Evolutionary conservation across 1,140 invertebrate genomes (phyloP).

Genomic region (Ericerus pela): DNA sequence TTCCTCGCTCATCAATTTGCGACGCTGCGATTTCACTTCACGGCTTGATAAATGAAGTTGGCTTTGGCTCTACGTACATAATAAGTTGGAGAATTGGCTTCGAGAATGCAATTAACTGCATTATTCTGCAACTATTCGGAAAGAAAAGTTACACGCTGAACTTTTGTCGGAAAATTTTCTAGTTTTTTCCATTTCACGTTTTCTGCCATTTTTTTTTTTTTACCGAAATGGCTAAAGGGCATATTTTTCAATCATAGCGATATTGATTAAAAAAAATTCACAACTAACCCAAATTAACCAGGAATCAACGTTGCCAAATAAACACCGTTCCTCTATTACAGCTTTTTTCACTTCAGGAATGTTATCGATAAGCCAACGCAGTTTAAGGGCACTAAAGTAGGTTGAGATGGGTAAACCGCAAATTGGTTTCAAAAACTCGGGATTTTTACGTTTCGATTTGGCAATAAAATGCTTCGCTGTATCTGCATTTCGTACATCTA

Average conservation of each 20-base stretch:
- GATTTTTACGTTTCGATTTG: constrained; percentile 7
- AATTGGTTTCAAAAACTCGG: constrained; percentile 24
- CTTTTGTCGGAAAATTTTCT: no score
- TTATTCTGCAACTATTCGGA: no score
- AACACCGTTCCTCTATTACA: constrained; percentile 53
- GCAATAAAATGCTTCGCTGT: constrained; percentile 50
- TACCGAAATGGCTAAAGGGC: no score
- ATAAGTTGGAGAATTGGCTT: no score
- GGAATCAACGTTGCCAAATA: constrained; percentile 89
- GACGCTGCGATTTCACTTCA: no score
- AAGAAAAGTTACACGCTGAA: no score
- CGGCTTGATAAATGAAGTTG: no score
- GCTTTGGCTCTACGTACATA: no score
- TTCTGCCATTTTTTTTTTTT: no score
- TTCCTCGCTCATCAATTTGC: no score
- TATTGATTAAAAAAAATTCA: background rate
- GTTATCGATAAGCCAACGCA: constrained; percentile 89
- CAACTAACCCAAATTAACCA: constrained; percentile 86
- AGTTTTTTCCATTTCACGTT: no score
- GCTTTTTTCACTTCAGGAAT: constrained; percentile 60
- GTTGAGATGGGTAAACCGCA: constrained; percentile 88
- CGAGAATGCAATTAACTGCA: no score
- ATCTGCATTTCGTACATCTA: constrained; percentile 57
- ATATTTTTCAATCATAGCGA: background rate
- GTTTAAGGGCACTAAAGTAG: constrained; percentile 86